Evolutionary conservation across 1,140 invertebrate genomes (phyloP), one percentile per base, ranked within the genome.

Genomic region (Anthonomus grandis): DNA sequence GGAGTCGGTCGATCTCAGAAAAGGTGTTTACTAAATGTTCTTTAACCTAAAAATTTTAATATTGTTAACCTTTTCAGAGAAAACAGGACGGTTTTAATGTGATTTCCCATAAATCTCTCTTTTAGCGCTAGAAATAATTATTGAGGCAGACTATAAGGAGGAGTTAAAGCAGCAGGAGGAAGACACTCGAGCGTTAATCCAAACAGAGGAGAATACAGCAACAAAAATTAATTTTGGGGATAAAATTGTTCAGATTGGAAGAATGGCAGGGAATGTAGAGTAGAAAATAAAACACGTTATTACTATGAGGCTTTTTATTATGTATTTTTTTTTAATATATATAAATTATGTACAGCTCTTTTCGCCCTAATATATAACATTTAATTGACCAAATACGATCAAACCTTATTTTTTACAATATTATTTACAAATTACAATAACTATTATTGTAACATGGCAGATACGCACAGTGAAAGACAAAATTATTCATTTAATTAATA

Each of bases 1-100:
- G 83, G 88, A 92, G 66, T 80, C 85, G 34, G 87, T 92, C 79
- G 85, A 90, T 70, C 75, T 92, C 27, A 82, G 84, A 74, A 83
- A 83, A 80, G 89, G 90, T 90, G 45, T 18, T 10, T 12, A 21
- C 15, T 45, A 15, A 34, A 34, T 2, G 10, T 10, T 1, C 31
- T 12, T 12, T 2, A 34, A 34, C 2, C 10, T 12, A 34, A 34
- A 13, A 10, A 2, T 10, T 34, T 34, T 12, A 2, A 34, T 10
- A 34, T 1, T 13, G 31, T 12, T 2, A 34, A 34, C 10, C 10
- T 34, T 10, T 34, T 1, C 15, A 12, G 31, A 13, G 13, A 13
- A 34, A 34, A 12, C 31, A 34, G 31, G 31, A 13, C 31, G 13
- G 13, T 34, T 34, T 34, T 34, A 1, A 34, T 2, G 31, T 2